Evolutionary conservation across 2,888 invertebrate species (phyloP).

Genomic region (Catocala sponsa): DNA sequence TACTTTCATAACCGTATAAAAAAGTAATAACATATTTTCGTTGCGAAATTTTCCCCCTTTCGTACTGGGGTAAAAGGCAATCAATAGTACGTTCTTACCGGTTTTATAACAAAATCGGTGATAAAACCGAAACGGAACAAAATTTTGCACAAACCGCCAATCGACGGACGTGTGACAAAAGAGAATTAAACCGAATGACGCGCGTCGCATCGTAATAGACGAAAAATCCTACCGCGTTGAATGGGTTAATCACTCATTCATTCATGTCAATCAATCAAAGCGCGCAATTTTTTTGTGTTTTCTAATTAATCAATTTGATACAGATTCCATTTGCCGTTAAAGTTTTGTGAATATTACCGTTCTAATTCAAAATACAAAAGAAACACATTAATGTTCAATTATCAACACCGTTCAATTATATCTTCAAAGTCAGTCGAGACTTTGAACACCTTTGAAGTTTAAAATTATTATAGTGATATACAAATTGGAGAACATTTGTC

Average conservation of each 20-base stretch:
- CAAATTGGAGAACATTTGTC: constrained; percentile 14
- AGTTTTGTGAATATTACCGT: not conserved
- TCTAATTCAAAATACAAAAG: constrained; percentile 9
- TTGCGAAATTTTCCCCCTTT: constrained; percentile 17
- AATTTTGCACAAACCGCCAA: not conserved
- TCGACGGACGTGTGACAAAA: constrained; percentile 20
- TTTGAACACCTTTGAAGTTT: constrained; percentile 44
- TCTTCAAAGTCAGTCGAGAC: constrained; percentile 35
- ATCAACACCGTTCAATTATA: constrained; percentile 31
- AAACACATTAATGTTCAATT: constrained; percentile 27
- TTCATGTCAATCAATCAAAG: constrained; percentile 30
- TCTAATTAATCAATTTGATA: constrained; percentile 11
- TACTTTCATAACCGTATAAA: constrained; percentile 34
- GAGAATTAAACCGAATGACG: constrained; percentile 17
- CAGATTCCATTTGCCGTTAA: constrained; percentile 2
- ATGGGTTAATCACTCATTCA: constrained; percentile 34
- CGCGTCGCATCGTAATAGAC: constrained; percentile 19
- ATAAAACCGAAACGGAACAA: constrained; percentile 3
- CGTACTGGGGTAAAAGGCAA: constrained; percentile 22
- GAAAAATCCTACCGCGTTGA: constrained; percentile 29
- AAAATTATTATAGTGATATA: constrained; percentile 20
- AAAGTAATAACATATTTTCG: constrained; percentile 36
- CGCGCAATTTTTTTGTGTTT: constrained; percentile 5
- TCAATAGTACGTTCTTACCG: constrained; percentile 4
- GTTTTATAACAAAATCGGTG: not conserved